Evolutionary conservation across 2,113 vertebrate genomes (phyloP).

Genomic region (Crotalus tigris): DNA sequence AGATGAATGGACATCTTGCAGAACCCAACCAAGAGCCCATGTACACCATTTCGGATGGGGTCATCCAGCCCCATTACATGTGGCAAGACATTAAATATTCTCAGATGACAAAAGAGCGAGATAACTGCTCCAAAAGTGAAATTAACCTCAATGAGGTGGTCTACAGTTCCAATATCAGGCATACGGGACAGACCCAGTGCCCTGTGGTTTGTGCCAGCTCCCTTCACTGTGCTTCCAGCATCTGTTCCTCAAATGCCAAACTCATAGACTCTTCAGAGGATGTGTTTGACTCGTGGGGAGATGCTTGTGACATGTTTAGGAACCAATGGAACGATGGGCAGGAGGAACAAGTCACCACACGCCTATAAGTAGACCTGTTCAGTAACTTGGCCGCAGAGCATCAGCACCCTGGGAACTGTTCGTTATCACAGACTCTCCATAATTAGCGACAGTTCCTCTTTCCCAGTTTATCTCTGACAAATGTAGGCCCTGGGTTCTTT

Average conservation of each 20-base stretch:
- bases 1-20: conserved; percentile 83
- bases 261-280: conserved; percentile 92
- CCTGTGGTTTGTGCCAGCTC: conserved; percentile 85
- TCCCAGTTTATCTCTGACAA: conserved; percentile 17
- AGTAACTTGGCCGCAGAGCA: conserved; percentile 48
- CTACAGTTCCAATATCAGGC: conserved; percentile 68
- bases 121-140: conserved; percentile 82
- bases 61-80: conserved; percentile 84
- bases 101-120: conserved; percentile 74
- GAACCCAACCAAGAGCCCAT: conserved; percentile 76
- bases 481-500: conserved; percentile 13
- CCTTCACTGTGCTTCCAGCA: conserved; percentile 93
- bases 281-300: conserved; percentile 90
- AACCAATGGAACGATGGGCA: conserved; percentile 87
- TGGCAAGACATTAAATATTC: conserved; percentile 85
- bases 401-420: conserved; percentile 57
- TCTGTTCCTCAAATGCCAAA: conserved; percentile 91
- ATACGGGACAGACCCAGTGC: conserved; percentile 78
- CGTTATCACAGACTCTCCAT: conserved; percentile 54
- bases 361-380: conserved; percentile 79
- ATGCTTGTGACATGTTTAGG: conserved; percentile 86
- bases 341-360: conserved; percentile 92
- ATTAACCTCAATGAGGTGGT: conserved; percentile 87
- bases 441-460: conserved; percentile 29
- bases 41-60: conserved; percentile 90